Evolutionary conservation across 1,140 invertebrate species (phyloP), one percentile per base, ranked within the genome.

Genomic region (Drosophila pachea): DNA sequence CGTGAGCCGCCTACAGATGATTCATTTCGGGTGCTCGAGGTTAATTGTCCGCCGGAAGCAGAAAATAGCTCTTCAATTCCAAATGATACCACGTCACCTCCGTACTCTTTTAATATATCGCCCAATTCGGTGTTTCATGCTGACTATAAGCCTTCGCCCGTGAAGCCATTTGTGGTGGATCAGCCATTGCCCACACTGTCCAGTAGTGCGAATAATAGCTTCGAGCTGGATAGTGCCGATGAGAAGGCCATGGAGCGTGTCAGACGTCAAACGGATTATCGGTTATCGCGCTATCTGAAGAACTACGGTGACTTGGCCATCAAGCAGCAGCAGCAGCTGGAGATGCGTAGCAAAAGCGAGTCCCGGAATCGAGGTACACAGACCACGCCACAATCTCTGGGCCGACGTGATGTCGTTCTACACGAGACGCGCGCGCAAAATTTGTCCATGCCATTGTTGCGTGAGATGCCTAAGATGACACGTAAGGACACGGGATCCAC

Each of bases 391-490:
- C 55, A 65, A 4, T 59, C 68, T 0, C 31, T 74, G 5, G 71
- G 48, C 0, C 60, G 87, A 7, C 65, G 87, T 0, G 87, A 88
- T 73, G 65, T 88, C 16, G 87, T 88, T 5, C 48, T 88, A 5
- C 67, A 68, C 7, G 87, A 88, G 42, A 43, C 76, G 3, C 61
- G 69, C 4, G 67, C 82, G 6, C 77, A 82, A 12, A 88, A 87
- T 78, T 62, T 88, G 3, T 89, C 87, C 3, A 88, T 89, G 86
- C 87, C 87, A 6, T 45, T 89, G n/a, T 47, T 89, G 22, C 78
- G 84, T 7, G 87, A 89, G 68, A 88, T 89, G 84, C 87, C 87
- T 4, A 89, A 88, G 68, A 89, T 89, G 78, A 88, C 87, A 11
- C 76, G 87, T 4, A 78, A 63, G 42, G 84, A 88, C 12, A 70